Evolutionary conservation across 2,113 vertebrate genomes (phyloP), one percentile per base, ranked within the genome.

Genomic region (Poeciliopsis occidentalis): DNA sequence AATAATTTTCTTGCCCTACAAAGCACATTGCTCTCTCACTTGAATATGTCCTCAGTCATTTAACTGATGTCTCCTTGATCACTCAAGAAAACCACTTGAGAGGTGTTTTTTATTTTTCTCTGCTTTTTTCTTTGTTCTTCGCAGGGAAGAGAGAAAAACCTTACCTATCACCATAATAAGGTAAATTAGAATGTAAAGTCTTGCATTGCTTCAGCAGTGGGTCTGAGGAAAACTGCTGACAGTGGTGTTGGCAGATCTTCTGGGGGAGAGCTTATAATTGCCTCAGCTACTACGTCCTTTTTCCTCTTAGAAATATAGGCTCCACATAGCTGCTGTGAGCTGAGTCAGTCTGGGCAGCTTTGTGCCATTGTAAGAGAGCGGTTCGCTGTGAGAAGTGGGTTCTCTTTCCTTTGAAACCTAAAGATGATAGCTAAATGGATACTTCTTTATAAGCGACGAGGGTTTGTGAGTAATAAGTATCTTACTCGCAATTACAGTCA

Each of bases 101-200:
- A 86, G 39, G 61, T 80, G 60, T 81, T 69, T 61, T 77, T 57
- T 69, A 29, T 29, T 29, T 27, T 47, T 39, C 22, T 41, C 32
- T 13, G 22, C 17, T 27, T 27, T 27, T 44, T 13, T 24, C 0
- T n/a, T n/a, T 60, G 22, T 8, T 47, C 7, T 26, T 76, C 81
- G 54, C 1, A 19, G 80, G 79, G 85, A 82, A 83, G 60, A 71
- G 34, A 88, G 67, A 81, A 41, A 81, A 87, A 86, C 82, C 84
- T 87, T 82, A 64, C 64, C 73, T 77, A 92, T 94, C 90, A 87
- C 63, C 87, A 89, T 88, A 89, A 89, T 84, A 89, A 80, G 73
- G 69, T 83, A 80, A 82, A 76, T 88, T 65, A 66, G 75, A 90
- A 84, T 31, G 77, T 68, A 79, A 87, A 87, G 75, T 72, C 69